These are phyloP conservation scores for Chaunax sp. DNA, from an alignment of 2,797 vertebrate genomes.

Conservation along the genomic window DNA sequence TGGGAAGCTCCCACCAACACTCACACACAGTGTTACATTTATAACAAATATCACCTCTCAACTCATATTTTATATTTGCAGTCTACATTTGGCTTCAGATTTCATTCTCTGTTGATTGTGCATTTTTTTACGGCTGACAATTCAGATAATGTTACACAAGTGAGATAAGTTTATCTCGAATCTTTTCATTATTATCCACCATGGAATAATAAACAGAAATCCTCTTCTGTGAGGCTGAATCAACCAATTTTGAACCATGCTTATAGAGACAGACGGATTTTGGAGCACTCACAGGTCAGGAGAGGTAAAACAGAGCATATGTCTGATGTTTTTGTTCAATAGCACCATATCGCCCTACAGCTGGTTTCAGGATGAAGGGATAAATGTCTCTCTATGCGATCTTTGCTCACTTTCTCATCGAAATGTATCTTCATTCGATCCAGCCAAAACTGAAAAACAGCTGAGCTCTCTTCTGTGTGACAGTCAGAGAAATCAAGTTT, in stretches of 20 bases:
- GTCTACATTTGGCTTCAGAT: conserved; percentile 47
- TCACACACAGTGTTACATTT: conserved; percentile 41
- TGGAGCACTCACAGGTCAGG: conserved; percentile 27
- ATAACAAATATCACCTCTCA: conserved; percentile 45
- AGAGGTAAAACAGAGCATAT: conserved; percentile 60
- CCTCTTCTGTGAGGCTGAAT: conserved; percentile 31
- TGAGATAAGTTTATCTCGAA: conserved; percentile 47
- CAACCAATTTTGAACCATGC: conserved; percentile 26
- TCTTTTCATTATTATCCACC: conserved; percentile 57
- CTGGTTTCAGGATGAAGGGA: conserved; percentile 13
- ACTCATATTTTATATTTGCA: conserved; percentile 52
- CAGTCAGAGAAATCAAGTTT: too few relatives aligned
- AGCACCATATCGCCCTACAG: conserved; percentile 17
- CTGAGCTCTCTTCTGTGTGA: conserved; percentile 33
- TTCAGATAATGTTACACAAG: conserved; percentile 49
- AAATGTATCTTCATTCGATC: conserved; percentile 29
- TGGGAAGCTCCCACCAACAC: conserved; percentile 46
- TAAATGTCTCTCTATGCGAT: conserved; percentile 28
- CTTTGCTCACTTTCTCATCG: conserved; percentile 35
- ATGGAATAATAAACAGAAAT: conserved; percentile 52
- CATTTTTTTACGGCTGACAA: conserved; percentile 52
- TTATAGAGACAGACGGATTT: conserved; percentile 44
- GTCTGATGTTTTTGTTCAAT: conserved; percentile 33
- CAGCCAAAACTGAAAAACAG: conserved; percentile 31
- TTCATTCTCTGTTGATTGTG: conserved; percentile 36